A percentile compares a stretch with the other conserved stretches of the same genome.
Conservation (phyloP, 2,888 invertebrate species). For the Prenolepis imparis region DNA sequence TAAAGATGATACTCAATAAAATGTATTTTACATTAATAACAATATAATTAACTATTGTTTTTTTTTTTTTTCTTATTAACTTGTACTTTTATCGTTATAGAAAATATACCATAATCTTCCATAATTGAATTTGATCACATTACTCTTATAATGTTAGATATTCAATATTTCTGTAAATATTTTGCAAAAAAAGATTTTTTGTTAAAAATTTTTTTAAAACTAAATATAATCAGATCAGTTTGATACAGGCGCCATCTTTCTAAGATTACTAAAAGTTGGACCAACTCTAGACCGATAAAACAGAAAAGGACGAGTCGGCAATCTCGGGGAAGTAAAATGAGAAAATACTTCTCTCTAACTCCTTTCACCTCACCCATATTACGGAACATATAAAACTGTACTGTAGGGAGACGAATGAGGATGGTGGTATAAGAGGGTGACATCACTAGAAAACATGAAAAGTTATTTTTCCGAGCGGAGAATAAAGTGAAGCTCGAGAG, state of each 20-base stretch:
- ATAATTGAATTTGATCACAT: background rate
- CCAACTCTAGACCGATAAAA: conserved; percentile 66
- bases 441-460: conserved; percentile 74
- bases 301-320: conserved; percentile 68
- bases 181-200: background rate
- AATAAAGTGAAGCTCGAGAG: conserved; percentile 67
- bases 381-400: conserved; percentile 67
- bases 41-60: background rate
- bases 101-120: background rate
- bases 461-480: conserved; percentile 76
- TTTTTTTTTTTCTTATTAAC: background rate
- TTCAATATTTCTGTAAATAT: background rate
- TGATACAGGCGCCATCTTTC: conserved; percentile 80
- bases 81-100: background rate
- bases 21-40: background rate
- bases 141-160: background rate
- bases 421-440: conserved; percentile 72
- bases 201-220: conserved; percentile 6
- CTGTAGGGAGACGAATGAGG: conserved; percentile 56
- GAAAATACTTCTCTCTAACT: conserved; percentile 41
- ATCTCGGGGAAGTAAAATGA: conserved; percentile 47
- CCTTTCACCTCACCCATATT: conserved; percentile 61
- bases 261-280: conserved; percentile 71
- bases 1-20: background rate
- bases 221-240: conserved; percentile 24